Evolutionary conservation across 2,113 vertebrate genomes (phyloP), one percentile per base, ranked within the genome.

Genomic region (Colius striatus): DNA sequence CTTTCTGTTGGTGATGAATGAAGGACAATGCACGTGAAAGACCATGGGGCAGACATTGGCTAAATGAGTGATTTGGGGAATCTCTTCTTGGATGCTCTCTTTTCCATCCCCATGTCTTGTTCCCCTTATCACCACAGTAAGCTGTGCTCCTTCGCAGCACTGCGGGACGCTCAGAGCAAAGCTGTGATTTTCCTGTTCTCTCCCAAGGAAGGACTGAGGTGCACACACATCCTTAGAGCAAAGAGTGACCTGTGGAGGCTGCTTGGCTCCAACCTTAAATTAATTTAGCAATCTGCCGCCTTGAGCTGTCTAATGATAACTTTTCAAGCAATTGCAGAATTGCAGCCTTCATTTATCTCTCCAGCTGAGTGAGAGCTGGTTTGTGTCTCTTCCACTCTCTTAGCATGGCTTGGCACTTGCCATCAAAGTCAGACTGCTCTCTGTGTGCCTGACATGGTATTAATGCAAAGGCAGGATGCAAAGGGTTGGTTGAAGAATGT

Each of bases 321-420:
- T 94, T 92, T 96, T 94, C 53, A 86, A 88, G 94, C 95, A 97
- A 97, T 87, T 81, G 92, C 93, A 96, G 96, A 95, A 97, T 92
- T 94, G 83, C 5, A 29, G 88, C 76, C 79, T 92, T 92, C 68
- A 57, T 79, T 86, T 89, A 94, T 88, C 87, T 94, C 94, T 94
- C 85, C 87, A 94, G 88, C 88, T 95, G 90, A 93, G 87, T 77
- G 86, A 95, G 70, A 90, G 90, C n/a, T 0, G 9, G 82, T 78
- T 67, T 93, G 90, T 66, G 57, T 81, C 88, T 93, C 63, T 47
- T 94, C 61, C n/a, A 4, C 53, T 81, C 55, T 61, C 87, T 78
- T 10, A 4, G 61, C 47, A 32, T 80, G 66, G 47, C 38, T 86
- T 88, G 94, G 96, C 93, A 62, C 53, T 53, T 0, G 0, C 50